Conservation (phyloP, 2,797 vertebrate species). For the Cuniculus paca region DNA sequence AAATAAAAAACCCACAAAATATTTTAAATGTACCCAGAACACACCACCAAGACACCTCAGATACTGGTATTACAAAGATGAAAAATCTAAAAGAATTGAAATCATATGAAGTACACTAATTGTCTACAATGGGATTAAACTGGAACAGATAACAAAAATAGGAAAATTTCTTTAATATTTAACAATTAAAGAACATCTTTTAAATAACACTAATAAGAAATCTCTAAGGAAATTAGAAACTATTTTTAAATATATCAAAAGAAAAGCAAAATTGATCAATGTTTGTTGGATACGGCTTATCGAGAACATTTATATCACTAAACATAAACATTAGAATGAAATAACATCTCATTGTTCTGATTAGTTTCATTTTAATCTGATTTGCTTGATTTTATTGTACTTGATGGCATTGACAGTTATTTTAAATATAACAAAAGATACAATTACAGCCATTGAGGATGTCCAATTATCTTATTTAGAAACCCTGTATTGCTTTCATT, state of each 20-base stretch:
- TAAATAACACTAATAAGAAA: background rate
- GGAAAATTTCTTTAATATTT: background rate
- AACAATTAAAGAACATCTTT: background rate
- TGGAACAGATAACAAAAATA: slow-evolving; percentile 4
- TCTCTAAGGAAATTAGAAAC: background rate
- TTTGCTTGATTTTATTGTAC: too few relatives aligned
- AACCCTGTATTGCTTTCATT: too few relatives aligned
- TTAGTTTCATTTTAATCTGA: too few relatives aligned
- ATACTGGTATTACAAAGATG: background rate
- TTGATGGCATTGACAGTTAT: too few relatives aligned
- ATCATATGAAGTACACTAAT: background rate
- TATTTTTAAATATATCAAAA: background rate
- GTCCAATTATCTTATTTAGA: too few relatives aligned
- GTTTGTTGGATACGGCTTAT: background rate
- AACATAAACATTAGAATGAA: background rate
- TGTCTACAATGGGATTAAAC: background rate
- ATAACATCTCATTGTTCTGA: too few relatives aligned
- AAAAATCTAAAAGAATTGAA: background rate
- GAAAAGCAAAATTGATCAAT: background rate
- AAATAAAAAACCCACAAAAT: background rate
- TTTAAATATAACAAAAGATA: too few relatives aligned
- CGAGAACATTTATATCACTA: background rate
- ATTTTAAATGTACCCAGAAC: background rate
- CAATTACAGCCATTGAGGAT: too few relatives aligned
- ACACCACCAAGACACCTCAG: background rate